Evolutionary conservation across 2,113 vertebrate species (phyloP), one percentile per base, ranked within the genome.

Genomic region (Colius striatus): DNA sequence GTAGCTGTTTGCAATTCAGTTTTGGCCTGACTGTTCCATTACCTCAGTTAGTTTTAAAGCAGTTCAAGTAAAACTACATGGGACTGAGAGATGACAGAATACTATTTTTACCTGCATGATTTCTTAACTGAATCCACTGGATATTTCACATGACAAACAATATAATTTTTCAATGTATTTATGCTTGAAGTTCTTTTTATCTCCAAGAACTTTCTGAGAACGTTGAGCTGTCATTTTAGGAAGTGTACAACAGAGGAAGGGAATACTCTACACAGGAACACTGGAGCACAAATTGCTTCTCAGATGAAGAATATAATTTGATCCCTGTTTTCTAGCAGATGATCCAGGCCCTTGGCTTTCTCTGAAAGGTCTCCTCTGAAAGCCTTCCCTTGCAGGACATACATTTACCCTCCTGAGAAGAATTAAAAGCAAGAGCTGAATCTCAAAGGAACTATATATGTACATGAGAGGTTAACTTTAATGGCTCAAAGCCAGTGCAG

Each of bases 1-100:
- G 95, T 58, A 95, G 87, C 92, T 81, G 50, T 80, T 87, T 89
- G 71, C 74, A 90, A 57, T 93, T 88, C 89, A 87, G 45, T 45
- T 79, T 92, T 94, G 73, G 86, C 80, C 54, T 84, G 73, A 57
- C 61, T 96, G 61, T 61, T 91, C 53, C 50, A 82, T 72, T 78
- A 82, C 83, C 74, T 93, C 92, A 92, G 76, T 65, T 41, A 41
- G 27, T 75, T 88, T 91, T 88, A 80, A 80, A 94, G 57, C 27
- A 71, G n/a, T 92, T 89, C 26, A 87, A 78, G 34, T 51, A 80
- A 91, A 90, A 80, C 45, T 67, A 15, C 6, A 4, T 75, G 41
- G 27, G 54, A 50, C 53, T 47, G 25, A 68, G 75, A 88, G 30
- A 72, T 63, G 55, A 74, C 38, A 86, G 79, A 85, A 73, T 21